phyloP scores from a whole-genome alignment of 2,888 invertebrate species.

The Sinopyrophorus schimmeli region DNA sequence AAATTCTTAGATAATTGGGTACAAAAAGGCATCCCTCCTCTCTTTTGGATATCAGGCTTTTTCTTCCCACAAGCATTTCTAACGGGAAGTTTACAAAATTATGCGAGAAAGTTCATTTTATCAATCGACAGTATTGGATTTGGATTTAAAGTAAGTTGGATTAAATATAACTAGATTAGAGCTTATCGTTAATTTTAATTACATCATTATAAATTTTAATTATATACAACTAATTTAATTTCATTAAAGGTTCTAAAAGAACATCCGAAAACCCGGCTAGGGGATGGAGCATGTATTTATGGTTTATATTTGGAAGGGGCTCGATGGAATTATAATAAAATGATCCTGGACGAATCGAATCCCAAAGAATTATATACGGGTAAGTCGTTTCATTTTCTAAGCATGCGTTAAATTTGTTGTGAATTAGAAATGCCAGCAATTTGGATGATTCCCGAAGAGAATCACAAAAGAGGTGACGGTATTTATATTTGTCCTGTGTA shows the following conservation, averaged over 20 bases:
- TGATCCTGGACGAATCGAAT: slow-evolving; percentile 62
- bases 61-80: slow-evolving; percentile 86
- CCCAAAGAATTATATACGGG: slow-evolving; percentile 74
- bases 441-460: slow-evolving; percentile 69
- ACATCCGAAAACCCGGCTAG: slow-evolving; percentile 57
- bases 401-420: not conserved
- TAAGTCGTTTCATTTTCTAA: slow-evolving; percentile 38
- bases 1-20: slow-evolving; percentile 69
- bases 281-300: slow-evolving; percentile 67
- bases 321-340: slow-evolving; percentile 67
- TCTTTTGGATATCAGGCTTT: slow-evolving; percentile 85
- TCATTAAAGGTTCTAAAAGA: slow-evolving; percentile 54
- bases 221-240: slow-evolving; percentile 7
- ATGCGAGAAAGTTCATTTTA: slow-evolving; percentile 73
- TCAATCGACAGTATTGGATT: slow-evolving; percentile 75
- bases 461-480: slow-evolving; percentile 57
- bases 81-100: slow-evolving; percentile 82
- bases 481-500: slow-evolving; percentile 67
- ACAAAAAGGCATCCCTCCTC: slow-evolving; percentile 67
- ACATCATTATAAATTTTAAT: not conserved
- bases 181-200: not conserved
- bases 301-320: slow-evolving; percentile 78
- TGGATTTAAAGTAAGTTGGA: slow-evolving; percentile 61
- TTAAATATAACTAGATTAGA: not conserved
- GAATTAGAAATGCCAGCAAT: slow-evolving; percentile 73